Evolutionary conservation across 2,888 invertebrate species (phyloP), one percentile per base, ranked within the genome.

Genomic region (Hymenopus coronatus): DNA sequence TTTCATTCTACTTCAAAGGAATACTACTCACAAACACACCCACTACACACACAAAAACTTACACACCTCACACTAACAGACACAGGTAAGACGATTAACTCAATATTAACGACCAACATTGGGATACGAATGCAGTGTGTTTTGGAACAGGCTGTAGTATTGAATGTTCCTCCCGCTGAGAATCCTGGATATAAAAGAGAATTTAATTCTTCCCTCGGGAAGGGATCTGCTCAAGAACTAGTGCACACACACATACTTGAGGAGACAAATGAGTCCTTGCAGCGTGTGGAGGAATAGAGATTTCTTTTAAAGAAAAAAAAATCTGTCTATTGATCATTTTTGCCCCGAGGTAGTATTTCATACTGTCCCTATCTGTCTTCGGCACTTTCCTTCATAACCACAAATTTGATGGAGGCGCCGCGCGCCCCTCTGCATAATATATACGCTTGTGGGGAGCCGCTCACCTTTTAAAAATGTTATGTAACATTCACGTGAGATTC

Each of bases 301-400:
- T 70, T 70, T 70, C 25, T 87, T 87, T 87, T 82, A 28, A 86
- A 87, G 82, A 81, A 30, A 25, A 30, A n/a, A 81, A 81, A 81
- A n/a, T n/a, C 33, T 87, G 87, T 87, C 87, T 82, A 87, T 87
- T 87, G 87, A 87, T 87, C 87, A 87, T 87, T 87, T 87, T 40
- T 87, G 33, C 14, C 82, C 87, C 82, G 4, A 4, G 40, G 87
- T 81, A 81, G 30, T 87, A 82, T 87, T 87, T 82, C 87, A 40
- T 40, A 15, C 2, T 54, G 15, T 54, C 54, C 82, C 87, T 54
- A 25, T 86, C 86, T 12, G 54, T 15, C 86, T 81, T 15, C 25
- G 81, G 86, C 54, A 70, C 86, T 28, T 20, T 87, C 87, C 87
- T 82, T 82, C 87, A 87, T 87, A 87, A 87, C 87, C 87, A 87